Evolutionary conservation across 2,888 invertebrate genomes (phyloP).

Genomic region (Rhaphigaster nebulosa): DNA sequence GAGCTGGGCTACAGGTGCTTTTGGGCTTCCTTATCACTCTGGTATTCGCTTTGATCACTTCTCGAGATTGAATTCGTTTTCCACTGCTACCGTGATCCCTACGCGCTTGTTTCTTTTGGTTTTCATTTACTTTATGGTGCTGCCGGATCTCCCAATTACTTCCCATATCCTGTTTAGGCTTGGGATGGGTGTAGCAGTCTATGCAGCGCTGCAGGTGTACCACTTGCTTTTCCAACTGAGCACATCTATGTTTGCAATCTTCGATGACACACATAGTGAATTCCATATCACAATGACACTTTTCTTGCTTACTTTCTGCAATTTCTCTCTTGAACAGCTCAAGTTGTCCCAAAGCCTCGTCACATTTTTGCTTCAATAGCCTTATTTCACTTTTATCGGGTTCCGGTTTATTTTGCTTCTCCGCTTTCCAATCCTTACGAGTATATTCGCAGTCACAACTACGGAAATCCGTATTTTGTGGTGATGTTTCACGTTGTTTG

Average conservation of each 20-base stretch:
- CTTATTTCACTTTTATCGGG: not conserved
- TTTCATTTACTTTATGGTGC: not conserved
- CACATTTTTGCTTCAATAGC: not conserved
- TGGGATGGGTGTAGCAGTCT: not conserved
- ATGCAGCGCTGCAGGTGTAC: not conserved
- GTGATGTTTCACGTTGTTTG: not conserved
- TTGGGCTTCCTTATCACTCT: not conserved
- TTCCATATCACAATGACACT: not conserved
- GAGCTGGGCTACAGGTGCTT: not conserved
- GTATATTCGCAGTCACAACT: not conserved
- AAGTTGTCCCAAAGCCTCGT: not conserved
- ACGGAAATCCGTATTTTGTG: not conserved
- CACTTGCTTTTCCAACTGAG: not conserved
- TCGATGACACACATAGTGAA: not conserved
- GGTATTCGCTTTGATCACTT: not conserved
- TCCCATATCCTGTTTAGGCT: not conserved
- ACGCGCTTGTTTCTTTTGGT: not conserved
- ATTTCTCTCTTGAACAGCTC: conserved; percentile 23
- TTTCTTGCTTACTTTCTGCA: not conserved
- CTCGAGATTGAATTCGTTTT: not conserved
- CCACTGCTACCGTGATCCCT: not conserved
- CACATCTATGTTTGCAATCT: not conserved
- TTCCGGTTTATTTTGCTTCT: not conserved
- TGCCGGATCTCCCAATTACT: not conserved
- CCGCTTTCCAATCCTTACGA: not conserved